Evolutionary conservation across 2,888 invertebrate genomes (phyloP).

Genomic region (Coleophora flavipennella): DNA sequence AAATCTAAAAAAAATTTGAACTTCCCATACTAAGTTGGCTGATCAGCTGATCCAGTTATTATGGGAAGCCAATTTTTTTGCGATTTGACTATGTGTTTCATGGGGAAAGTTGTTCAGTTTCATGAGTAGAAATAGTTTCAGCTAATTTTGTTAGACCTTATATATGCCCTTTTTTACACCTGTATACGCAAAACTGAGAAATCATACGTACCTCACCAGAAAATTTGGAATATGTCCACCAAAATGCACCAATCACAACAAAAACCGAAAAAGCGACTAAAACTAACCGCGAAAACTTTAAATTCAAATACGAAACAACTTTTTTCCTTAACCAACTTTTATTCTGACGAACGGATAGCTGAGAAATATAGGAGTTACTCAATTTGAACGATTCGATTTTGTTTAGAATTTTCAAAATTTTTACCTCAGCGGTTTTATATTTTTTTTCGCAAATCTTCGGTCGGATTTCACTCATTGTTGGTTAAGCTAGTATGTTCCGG

Average conservation of each 20-base stretch:
- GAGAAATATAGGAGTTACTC: slow-evolving; percentile 30
- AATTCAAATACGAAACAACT: not conserved
- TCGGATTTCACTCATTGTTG: slow-evolving; percentile 28
- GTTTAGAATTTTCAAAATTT: slow-evolving; percentile 43
- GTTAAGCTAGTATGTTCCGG: not conserved
- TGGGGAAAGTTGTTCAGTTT: too few relatives aligned
- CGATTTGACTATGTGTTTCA: too few relatives aligned
- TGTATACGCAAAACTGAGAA: too few relatives aligned
- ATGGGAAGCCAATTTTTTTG: too few relatives aligned
- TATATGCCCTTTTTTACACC: too few relatives aligned
- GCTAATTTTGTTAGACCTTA: too few relatives aligned
- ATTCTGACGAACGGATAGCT: slow-evolving; percentile 24
- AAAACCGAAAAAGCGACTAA: slow-evolving; percentile 3
- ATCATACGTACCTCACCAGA: slow-evolving; percentile 23
- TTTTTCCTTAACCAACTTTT: slow-evolving; percentile 3
- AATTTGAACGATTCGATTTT: slow-evolving; percentile 48
- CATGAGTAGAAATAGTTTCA: too few relatives aligned
- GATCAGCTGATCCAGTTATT: too few relatives aligned
- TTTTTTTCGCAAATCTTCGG: slow-evolving; percentile 45
- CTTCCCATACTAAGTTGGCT: too few relatives aligned
- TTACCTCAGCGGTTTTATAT: slow-evolving; percentile 45
- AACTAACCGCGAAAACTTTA: slow-evolving; percentile 2
- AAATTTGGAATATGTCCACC: slow-evolving; percentile 29
- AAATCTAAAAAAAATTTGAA: too few relatives aligned
- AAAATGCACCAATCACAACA: slow-evolving; percentile 13